These are phyloP conservation scores for Oscheius sp. DNA, from an alignment of 2,888 invertebrate genomes.

Conservation along the genomic window DNA sequence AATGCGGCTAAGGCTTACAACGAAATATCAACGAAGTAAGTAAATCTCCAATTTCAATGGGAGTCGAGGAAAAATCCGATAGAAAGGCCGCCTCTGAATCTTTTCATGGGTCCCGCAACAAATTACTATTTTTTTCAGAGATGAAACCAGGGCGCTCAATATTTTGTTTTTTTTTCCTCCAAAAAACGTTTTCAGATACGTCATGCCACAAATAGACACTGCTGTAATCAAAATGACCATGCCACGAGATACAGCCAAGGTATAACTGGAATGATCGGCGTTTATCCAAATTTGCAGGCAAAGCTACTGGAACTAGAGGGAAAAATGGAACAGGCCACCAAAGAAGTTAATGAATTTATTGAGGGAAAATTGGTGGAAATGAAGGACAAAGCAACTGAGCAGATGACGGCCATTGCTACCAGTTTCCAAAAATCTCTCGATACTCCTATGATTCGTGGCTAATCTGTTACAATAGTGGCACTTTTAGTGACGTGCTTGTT, in stretches of 20 bases:
- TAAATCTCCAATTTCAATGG: not conserved
- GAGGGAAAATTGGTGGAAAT: not conserved
- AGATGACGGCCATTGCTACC: not conserved
- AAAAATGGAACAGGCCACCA: not conserved
- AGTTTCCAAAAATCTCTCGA: not conserved
- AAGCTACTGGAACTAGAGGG: not conserved
- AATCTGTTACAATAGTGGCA: not conserved
- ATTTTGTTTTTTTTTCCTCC: too few relatives aligned
- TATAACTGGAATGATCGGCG: not conserved
- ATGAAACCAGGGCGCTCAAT: too few relatives aligned
- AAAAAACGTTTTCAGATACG: not conserved
- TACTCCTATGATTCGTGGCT: not conserved
- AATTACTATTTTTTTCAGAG: too few relatives aligned
- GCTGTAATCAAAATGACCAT: not conserved
- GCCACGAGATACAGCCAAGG: not conserved
- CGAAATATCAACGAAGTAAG: not conserved
- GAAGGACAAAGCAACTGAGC: not conserved
- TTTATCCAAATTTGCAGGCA: too few relatives aligned
- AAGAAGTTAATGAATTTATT: not conserved
- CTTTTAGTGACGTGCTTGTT: not conserved
- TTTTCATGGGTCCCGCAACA: too few relatives aligned
- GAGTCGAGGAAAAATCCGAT: too few relatives aligned
- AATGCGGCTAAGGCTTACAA: not conserved
- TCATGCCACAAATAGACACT: not conserved
- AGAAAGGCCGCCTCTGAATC: too few relatives aligned